Base-by-base conservation (phyloP, 2,888 invertebrate species). In the Enchytraeus crypticus region DNA sequence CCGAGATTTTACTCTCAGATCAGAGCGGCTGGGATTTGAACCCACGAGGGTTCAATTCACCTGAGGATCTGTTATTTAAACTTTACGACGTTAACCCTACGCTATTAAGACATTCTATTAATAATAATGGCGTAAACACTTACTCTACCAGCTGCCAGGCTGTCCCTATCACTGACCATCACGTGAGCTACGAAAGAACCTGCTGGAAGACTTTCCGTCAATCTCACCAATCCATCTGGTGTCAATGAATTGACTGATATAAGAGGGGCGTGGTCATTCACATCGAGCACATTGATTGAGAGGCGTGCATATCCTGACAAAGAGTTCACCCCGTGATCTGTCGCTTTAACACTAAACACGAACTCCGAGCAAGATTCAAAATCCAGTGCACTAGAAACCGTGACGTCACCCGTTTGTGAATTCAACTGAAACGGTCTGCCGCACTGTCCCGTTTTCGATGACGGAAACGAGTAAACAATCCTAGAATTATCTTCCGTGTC, bases 201-300 rank as follows among this genome's bases (percentile, higher is more conserved):
- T 2, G 46, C 55, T 78, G 43, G 34, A 2, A 46, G 33, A 27
- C 62, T 57, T 49, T 64, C 64, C 11, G 43, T 21, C 18, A 64
- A 33, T 5, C 60, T 34, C 34, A 76, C 76, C 5, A 63, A 63
- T 53, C 92, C 92, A 67, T 85, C 83, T 75, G 93, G 92, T 71
- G 87, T 86, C 68, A 90, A 86, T 61, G 93, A 81, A 76, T 90
- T 89, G 29, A 90, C 88, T 69, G 88, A 89, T 1, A 89, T 84
- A 8, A 87, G 84, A 58, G 90, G 89, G 0, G 89, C 91, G 78
- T 95, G 92, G 82, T 95, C 95, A 68, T 88, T 81, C 0, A 93
- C 88, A 1, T 88, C 87, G 26, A 89, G 66, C 8, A 74, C 68
- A 23, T 57, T 66, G 21, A 72, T 64, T 53, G 65, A 86, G 83